A percentile compares a stretch with the other conserved stretches of the same genome.
phyloP scores from a whole-genome alignment of 2,797 vertebrate species.

The Micromesistius poutassou region DNA sequence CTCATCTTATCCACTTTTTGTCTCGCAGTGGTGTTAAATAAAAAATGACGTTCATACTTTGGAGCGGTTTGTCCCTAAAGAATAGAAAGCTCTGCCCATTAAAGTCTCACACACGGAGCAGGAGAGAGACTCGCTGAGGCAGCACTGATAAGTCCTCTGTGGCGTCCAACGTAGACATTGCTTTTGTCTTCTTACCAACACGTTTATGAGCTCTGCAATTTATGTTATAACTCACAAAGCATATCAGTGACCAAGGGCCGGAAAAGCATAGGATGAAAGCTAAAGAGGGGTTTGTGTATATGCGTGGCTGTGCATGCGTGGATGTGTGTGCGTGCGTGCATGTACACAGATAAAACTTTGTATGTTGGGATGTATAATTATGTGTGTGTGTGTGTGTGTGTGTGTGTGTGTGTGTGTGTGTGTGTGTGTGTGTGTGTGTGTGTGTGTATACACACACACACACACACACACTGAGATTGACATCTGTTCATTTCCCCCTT shows the following conservation, averaged over 20 bases:
- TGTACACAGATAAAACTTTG: background rate
- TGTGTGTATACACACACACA: no score
- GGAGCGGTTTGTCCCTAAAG: background rate
- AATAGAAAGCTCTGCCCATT: background rate
- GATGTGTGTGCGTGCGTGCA: background rate
- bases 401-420: background rate
- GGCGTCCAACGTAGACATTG: background rate
- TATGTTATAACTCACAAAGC: background rate
- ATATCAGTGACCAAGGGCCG: no score
- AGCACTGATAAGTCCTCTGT: background rate
- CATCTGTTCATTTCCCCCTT: background rate
- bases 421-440: background rate
- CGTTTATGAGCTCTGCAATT: background rate
- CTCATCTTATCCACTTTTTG: background rate
- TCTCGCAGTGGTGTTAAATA: background rate
- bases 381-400: no score
- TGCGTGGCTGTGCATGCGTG: conserved; percentile 3
- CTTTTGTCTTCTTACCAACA: no score
- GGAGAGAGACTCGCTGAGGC: background rate
- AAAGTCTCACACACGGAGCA: background rate
- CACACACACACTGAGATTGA: no score
- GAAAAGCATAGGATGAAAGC: no score
- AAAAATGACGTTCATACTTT: background rate
- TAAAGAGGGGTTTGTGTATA: background rate
- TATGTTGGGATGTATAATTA: no score